Percentiles rank a stretch among this genome's conserved stretches.
Evolutionary conservation across 2,888 invertebrate genomes (phyloP).

Genomic region (Pristionchus japonicus): DNA sequence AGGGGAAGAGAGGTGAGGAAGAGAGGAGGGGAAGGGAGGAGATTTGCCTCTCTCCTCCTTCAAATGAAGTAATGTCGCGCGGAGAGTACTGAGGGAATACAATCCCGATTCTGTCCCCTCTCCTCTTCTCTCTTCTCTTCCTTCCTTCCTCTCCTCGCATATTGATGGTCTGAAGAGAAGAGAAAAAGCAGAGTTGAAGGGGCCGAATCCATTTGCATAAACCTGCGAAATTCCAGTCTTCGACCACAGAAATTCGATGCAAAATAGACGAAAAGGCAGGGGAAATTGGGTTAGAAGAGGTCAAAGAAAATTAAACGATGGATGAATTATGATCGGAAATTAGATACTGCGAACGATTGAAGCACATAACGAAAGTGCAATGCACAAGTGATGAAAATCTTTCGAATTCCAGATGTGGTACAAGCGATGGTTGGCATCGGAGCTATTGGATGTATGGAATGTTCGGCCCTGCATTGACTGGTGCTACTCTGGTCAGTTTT

Average conservation of each 20-base stretch:
- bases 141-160: conserved; percentile 14
- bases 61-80: conserved; percentile 33
- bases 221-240: conserved; percentile 1
- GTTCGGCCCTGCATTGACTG: conserved; percentile 71
- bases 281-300: neutral
- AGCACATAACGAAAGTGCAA: neutral
- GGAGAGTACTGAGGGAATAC: conserved; percentile 37
- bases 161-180: conserved; percentile 21
- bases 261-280: neutral
- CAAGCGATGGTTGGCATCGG: conserved; percentile 71
- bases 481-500: conserved; percentile 67
- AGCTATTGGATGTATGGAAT: conserved; percentile 56
- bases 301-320: neutral
- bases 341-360: neutral
- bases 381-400: neutral
- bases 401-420: conserved; percentile 71
- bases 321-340: neutral
- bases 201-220: conserved; percentile 17
- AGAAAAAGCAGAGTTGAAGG: neutral
- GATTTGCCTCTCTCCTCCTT: conserved; percentile 12
- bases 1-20: neutral
- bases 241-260: neutral
- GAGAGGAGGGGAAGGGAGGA: neutral
- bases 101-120: conserved; percentile 28
- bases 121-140: neutral